A percentile compares a stretch with the other conserved stretches of the same genome.
These are phyloP conservation scores for Nothobranchius furzeri DNA, from an alignment of 2,113 vertebrate genomes.

Conservation along the genomic window DNA sequence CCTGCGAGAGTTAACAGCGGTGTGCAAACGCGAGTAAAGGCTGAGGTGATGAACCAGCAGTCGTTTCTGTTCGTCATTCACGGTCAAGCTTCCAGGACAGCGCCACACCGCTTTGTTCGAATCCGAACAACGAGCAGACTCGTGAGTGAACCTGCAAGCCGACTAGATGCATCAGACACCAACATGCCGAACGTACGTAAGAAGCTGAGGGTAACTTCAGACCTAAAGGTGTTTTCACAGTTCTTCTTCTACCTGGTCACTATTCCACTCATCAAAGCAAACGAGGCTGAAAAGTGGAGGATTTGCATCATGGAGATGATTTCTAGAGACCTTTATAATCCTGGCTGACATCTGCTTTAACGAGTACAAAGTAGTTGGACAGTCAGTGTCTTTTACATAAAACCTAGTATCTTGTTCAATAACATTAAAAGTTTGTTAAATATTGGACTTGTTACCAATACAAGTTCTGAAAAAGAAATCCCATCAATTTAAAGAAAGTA, in stretches of 20 bases:
- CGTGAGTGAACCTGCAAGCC: no score
- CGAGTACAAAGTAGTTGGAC: slow-evolving; percentile 42
- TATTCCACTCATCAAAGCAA: slow-evolving; percentile 60
- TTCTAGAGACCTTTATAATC: slow-evolving; percentile 53
- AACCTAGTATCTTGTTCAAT: slow-evolving; percentile 48
- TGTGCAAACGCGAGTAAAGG: no score
- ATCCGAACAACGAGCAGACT: no score
- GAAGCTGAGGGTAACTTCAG: slow-evolving; percentile 51
- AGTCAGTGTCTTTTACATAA: slow-evolving; percentile 26
- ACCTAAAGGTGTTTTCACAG: slow-evolving; percentile 52
- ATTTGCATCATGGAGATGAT: slow-evolving; percentile 28
- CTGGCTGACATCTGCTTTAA: slow-evolving; percentile 53
- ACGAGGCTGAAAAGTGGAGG: slow-evolving; percentile 43
- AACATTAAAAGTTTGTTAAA: slow-evolving; percentile 62
- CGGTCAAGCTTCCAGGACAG: no score
- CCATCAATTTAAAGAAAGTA: slow-evolving; percentile 65
- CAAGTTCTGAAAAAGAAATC: slow-evolving; percentile 41
- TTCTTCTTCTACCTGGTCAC: slow-evolving; percentile 52
- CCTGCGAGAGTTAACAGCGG: no score
- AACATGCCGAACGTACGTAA: slow-evolving; percentile 45
- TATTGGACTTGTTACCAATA: slow-evolving; percentile 57
- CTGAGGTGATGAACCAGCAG: no score
- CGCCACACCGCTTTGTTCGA: no score
- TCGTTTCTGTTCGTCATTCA: no score
- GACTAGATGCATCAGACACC: no score